Evolutionary conservation across 1,140 invertebrate genomes (phyloP).

Genomic region (Aphidius gifuensis): DNA sequence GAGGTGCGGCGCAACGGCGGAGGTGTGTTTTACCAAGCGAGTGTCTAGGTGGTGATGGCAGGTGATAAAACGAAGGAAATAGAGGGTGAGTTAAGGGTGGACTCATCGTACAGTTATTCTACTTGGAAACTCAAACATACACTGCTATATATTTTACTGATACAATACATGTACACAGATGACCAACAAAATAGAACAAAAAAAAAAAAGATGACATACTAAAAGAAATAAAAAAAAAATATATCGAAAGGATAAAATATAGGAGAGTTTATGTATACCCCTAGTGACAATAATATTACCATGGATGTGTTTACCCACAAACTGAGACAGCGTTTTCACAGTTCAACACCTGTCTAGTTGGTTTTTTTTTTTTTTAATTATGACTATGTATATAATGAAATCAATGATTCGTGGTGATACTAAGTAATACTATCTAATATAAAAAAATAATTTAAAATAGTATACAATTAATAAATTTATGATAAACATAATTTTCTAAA

Average conservation of each 20-base stretch:
- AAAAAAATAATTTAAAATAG: no score
- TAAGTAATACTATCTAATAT: no score
- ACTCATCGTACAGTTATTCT: conserved; percentile 21
- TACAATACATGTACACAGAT: neutral
- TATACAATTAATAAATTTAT: no score
- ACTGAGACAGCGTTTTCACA: conserved; percentile 17
- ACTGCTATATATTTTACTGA: neutral
- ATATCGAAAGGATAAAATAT: conserved; percentile 31
- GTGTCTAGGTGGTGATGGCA: conserved; percentile 45
- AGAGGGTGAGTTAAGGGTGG: conserved; percentile 38
- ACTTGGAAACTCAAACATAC: conserved; percentile 2
- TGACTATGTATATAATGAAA: no score
- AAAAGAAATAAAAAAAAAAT: neutral
- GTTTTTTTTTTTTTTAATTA: no score
- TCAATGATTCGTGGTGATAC: no score
- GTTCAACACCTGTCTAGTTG: no score
- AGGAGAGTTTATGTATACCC: conserved; percentile 31
- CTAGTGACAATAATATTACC: conserved; percentile 23
- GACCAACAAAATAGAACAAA: neutral
- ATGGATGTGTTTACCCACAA: conserved; percentile 20
- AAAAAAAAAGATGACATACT: neutral
- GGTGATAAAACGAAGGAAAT: conserved; percentile 48
- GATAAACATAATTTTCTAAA: no score
- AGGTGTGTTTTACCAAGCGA: conserved; percentile 6
- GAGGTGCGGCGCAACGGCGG: conserved; percentile 33